Conservation (phyloP, 2,888 invertebrate species). For the Latheticus oryzae region DNA sequence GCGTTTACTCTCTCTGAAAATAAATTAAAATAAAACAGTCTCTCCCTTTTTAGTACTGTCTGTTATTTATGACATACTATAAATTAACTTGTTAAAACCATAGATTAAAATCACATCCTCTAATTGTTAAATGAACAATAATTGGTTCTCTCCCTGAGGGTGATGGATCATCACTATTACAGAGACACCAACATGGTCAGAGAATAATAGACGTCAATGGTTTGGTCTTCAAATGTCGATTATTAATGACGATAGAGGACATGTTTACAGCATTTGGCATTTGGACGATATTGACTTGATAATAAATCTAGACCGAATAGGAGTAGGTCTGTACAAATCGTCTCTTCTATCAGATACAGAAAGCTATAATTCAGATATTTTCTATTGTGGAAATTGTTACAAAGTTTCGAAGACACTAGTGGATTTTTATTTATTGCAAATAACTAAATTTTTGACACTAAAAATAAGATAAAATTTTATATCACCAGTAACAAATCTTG, state of each 20-base stretch:
- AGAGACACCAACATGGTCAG: conserved; percentile 53
- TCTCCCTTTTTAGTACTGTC: conserved; percentile 16
- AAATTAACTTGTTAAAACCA: conserved; percentile 56
- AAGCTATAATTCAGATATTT: conserved; percentile 20
- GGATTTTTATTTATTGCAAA: too few species aligned
- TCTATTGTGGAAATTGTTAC: too few species aligned
- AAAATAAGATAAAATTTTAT: too few species aligned
- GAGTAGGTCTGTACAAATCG: conserved; percentile 21
- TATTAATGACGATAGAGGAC: conserved; percentile 55
- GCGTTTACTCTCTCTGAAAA: conserved; percentile 12
- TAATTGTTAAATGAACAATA: conserved; percentile 61
- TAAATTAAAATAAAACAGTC: too few species aligned
- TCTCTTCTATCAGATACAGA: conserved; percentile 24
- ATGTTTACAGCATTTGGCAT: conserved; percentile 49
- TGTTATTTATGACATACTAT: conserved; percentile 48
- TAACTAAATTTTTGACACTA: too few species aligned
- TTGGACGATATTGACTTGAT: conserved; percentile 41
- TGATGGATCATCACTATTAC: conserved; percentile 54
- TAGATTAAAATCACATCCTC: conserved; percentile 58
- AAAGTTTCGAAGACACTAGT: too few species aligned
- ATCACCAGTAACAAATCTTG: too few species aligned
- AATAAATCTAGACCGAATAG: conserved; percentile 30
- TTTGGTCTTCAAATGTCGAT: conserved; percentile 52
- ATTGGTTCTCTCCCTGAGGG: conserved; percentile 50
- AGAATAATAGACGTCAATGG: conserved; percentile 52